These are phyloP conservation scores for Oryctolagus cuniculus DNA, from an alignment of 2,113 vertebrate species.

Conservation along the genomic window mOryCun1.1 NC_091452.1:10547501-10548000, in stretches of 20 bases:
- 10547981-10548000: constrained; percentile 91
- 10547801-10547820: not conserved
- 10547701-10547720: not conserved
- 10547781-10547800: not conserved
- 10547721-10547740: not conserved
- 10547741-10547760: not conserved
- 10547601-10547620: accelerated
- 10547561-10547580: not conserved
- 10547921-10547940: constrained; percentile 81
- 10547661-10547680: not conserved
- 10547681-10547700: not conserved
- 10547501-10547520: not conserved
- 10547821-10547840: not conserved
- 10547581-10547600: not conserved
- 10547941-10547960: constrained; percentile 90
- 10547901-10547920: constrained; percentile 85
- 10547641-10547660: not conserved
- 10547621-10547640: not conserved
- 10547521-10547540: not conserved
- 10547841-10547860: not conserved
- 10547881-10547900: constrained; percentile 67
- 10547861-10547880: constrained; percentile 64
- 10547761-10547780: not conserved
- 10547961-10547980: constrained; percentile 91
- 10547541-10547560: not conserved